Conservation (phyloP, 2,113 vertebrate species). For the Oncorhynchus clarkii region DNA sequence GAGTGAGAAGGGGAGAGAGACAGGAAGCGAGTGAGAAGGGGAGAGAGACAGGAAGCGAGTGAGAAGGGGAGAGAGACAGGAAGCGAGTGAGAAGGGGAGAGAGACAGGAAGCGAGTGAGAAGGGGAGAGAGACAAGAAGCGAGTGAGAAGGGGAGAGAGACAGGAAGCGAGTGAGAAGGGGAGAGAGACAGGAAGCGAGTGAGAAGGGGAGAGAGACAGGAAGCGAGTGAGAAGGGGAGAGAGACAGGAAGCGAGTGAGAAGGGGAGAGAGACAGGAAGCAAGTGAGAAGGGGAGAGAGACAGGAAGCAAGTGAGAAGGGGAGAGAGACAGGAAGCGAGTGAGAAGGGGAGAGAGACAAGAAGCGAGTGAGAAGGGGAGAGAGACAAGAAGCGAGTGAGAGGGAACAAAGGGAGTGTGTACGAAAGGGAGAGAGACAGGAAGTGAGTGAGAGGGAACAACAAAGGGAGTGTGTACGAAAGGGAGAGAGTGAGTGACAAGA, state of each 20-base stretch:
- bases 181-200: background rate
- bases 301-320: background rate
- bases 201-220: background rate
- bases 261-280: background rate
- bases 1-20: background rate
- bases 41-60: background rate
- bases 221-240: no score
- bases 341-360: no score
- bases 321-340: background rate
- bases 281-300: no score
- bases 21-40: background rate
- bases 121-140: background rate
- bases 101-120: background rate
- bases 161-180: background rate
- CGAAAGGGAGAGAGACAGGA: no score
- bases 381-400: no score
- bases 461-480: no score
- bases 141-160: background rate
- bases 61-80: no score
- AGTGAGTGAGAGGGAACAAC: no score
- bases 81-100: background rate
- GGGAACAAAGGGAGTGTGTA: no score
- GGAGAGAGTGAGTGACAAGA: no score
- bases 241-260: background rate
- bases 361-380: background rate